Base-by-base conservation (phyloP, 2,888 invertebrate species). In the Philaethria dido region DNA sequence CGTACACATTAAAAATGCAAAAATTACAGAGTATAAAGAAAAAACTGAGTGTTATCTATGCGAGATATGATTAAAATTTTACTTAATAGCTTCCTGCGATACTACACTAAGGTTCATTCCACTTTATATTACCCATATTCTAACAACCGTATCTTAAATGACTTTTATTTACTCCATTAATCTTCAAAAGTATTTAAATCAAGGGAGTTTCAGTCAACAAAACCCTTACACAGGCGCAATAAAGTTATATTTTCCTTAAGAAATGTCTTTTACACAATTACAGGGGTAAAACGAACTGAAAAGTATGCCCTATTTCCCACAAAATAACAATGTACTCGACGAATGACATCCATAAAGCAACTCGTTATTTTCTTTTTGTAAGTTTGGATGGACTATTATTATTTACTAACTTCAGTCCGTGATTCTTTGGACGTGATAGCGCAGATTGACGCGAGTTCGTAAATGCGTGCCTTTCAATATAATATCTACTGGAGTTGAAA, bases 1-100 rank as follows among this genome's bases (percentile, higher is more conserved):
- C n/a, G n/a, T n/a, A n/a, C n/a, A n/a, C n/a, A n/a, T n/a, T n/a
- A n/a, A n/a, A n/a, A n/a, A n/a, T 2, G 13, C 18, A 22, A 44
- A 44, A 54, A 42, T 44, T n/a, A n/a, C n/a, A n/a, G n/a, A 29
- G 29, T 52, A 16, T 5, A 29, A 8, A 39, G 39, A 13, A 47
- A 20, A 20, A 14, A 33, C 14, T 63, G n/a, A 33, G n/a, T 20
- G 42, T 29, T n/a, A 54, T 36, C 18, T n/a, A 33, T 11, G 18
- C 6, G 44, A 62, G 44, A 54, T 42, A 44, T 62, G 29, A 52
- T 62, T 62, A 54, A 42, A 20, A 44, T 54, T 45, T 62, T 29
- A 16, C 6, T 42, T 54, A 54, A 62, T 54, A 9, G 33, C 62
- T 62, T 44, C 29, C 29, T 44, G 44, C 50, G 39, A 50, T 1